Evolutionary conservation across 2,888 invertebrate species (phyloP).

Genomic region (Parthenolecanium corni): DNA sequence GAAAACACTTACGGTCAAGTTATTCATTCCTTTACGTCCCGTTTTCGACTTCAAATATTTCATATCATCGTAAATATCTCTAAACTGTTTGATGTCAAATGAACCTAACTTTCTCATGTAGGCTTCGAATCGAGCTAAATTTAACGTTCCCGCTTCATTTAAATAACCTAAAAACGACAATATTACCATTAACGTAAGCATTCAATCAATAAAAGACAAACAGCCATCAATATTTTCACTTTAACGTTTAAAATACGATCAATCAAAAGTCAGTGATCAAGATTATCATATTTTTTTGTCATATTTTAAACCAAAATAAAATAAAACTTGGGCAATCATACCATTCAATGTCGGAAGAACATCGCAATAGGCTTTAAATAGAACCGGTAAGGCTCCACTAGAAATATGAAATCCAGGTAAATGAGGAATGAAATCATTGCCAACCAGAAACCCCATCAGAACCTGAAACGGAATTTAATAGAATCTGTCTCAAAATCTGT

Average conservation of each 20-base stretch:
- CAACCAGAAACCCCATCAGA: conserved; percentile 90
- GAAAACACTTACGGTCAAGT: conserved; percentile 38
- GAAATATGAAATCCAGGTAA: conserved; percentile 89
- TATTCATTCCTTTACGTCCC: conserved; percentile 41
- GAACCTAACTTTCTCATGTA: conserved; percentile 65
- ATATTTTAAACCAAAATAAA: neutral
- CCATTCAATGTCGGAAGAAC: conserved; percentile 78
- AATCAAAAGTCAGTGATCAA: too few species aligned
- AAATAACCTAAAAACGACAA: conserved; percentile 60
- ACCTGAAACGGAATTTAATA: conserved; percentile 41
- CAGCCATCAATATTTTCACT: too few species aligned
- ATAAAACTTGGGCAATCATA: conserved; percentile 38
- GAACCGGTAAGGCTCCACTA: conserved; percentile 72
- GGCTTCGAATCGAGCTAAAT: conserved; percentile 69
- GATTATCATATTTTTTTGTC: too few species aligned
- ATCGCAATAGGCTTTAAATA: conserved; percentile 79
- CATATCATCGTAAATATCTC: conserved; percentile 65
- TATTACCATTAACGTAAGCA: conserved; percentile 7
- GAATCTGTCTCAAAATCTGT: neutral
- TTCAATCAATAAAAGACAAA: conserved; percentile 13
- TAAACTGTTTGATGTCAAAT: conserved; percentile 63
- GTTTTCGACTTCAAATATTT: conserved; percentile 70
- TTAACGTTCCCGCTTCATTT: conserved; percentile 76
- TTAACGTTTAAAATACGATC: too few species aligned
- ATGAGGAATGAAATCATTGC: conserved; percentile 96